Conservation (phyloP, 2,113 vertebrate species). For the Fulica atra region DNA sequence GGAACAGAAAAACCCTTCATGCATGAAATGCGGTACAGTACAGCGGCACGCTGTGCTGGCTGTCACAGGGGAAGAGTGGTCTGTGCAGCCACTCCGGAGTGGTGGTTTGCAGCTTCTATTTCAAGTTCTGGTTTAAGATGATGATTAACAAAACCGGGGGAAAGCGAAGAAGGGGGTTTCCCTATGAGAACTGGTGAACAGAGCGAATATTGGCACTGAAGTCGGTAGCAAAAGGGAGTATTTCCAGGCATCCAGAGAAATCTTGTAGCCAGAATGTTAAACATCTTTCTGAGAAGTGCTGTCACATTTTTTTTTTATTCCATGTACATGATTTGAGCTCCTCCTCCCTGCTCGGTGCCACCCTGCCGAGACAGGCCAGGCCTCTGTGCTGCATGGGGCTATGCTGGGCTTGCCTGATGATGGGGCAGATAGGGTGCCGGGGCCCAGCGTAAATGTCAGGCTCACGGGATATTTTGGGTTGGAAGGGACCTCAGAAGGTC, state of each 20-base stretch:
- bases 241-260: background rate
- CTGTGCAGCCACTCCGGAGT: background rate
- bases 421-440: accelerated
- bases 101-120: background rate
- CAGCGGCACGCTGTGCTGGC: background rate
- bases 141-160: background rate
- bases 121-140: background rate
- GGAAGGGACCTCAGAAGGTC: background rate
- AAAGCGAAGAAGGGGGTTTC: background rate
- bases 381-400: accelerated
- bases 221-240: background rate
- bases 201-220: background rate
- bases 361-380: background rate
- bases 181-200: background rate
- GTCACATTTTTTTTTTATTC: background rate
- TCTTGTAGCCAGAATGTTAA: background rate
- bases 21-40: background rate
- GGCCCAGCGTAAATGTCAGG: accelerated
- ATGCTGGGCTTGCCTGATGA: background rate
- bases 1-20: background rate
- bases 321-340: background rate
- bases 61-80: background rate
- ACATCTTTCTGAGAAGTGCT: background rate
- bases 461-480: accelerated
- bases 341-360: background rate